Percentiles rank a stretch among this genome's conserved stretches.
Evolutionary conservation across 2,797 vertebrate species (phyloP).

Genomic region (Eurystomus glaucurus): DNA sequence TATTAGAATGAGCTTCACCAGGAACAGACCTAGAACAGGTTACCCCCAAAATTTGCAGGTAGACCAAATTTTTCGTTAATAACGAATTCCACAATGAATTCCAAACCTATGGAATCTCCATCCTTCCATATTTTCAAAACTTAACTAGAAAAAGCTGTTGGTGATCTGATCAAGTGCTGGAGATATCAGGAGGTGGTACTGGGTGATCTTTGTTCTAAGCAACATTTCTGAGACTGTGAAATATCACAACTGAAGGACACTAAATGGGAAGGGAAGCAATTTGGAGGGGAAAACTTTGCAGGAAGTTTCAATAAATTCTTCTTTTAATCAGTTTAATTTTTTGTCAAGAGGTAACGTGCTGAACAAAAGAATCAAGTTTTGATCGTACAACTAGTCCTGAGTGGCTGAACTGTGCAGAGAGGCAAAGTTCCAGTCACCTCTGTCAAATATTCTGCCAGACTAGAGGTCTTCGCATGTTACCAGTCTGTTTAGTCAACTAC

Average conservation of each 20-base stretch:
- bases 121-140: neutral
- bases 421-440: neutral
- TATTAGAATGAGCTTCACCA: neutral
- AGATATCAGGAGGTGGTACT: neutral
- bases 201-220: neutral
- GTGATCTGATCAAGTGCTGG: neutral
- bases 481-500: neutral
- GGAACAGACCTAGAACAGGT: neutral
- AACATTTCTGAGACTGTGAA: neutral
- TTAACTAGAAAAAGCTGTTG: accelerated
- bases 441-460: neutral
- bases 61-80: neutral
- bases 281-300: neutral
- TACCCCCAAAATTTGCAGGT: neutral
- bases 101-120: neutral
- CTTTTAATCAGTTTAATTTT: neutral
- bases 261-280: neutral
- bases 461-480: neutral
- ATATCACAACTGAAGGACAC: neutral
- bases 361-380: neutral
- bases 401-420: neutral
- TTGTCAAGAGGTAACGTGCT: neutral
- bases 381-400: neutral
- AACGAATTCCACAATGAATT: neutral
- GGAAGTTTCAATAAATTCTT: neutral